A percentile compares a stretch with the other conserved stretches of the same genome.
Evolutionary conservation across 1,140 invertebrate species (phyloP).

Genomic region (Condylostylus longicornis): DNA sequence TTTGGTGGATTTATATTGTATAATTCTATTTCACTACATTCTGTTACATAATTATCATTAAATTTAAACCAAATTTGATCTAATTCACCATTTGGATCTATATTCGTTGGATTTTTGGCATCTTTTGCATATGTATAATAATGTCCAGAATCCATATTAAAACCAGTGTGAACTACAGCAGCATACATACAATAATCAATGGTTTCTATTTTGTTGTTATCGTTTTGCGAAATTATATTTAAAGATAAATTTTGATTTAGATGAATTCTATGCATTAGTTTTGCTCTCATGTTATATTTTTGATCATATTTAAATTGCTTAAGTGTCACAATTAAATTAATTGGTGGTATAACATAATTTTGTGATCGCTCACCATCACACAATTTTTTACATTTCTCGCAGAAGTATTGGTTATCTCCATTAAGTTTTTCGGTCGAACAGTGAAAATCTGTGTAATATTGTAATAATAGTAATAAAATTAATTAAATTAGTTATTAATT

Average conservation of each 20-base stretch:
- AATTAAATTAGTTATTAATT: too few species aligned
- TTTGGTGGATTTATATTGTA: slow-evolving; percentile 48
- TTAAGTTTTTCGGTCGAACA: slow-evolving; percentile 56
- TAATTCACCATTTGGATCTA: too few species aligned
- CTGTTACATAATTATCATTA: slow-evolving; percentile 57
- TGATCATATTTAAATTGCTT: slow-evolving; percentile 67
- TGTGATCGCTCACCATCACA: slow-evolving; percentile 63
- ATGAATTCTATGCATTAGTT: slow-evolving; percentile 50
- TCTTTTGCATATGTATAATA: slow-evolving; percentile 71
- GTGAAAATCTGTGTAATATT: slow-evolving; percentile 58
- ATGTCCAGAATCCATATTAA: slow-evolving; percentile 68
- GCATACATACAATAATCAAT: slow-evolving; percentile 56
- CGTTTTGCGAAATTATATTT: background rate
- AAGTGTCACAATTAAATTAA: slow-evolving; percentile 61
- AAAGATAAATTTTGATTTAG: slow-evolving; percentile 39
- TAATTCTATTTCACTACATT: slow-evolving; percentile 44
- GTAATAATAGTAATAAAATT: too few species aligned
- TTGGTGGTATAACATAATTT: slow-evolving; percentile 51
- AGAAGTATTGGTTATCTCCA: slow-evolving; percentile 71
- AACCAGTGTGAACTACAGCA: slow-evolving; percentile 68
- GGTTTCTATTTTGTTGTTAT: slow-evolving; percentile 16
- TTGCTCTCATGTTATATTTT: slow-evolving; percentile 52
- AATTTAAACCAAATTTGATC: slow-evolving; percentile 81
- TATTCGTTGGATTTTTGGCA: slow-evolving; percentile 43
- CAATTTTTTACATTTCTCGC: slow-evolving; percentile 54